phyloP scores from a whole-genome alignment of 2,888 invertebrate genomes.

The Agrochola circellaris region DNA sequence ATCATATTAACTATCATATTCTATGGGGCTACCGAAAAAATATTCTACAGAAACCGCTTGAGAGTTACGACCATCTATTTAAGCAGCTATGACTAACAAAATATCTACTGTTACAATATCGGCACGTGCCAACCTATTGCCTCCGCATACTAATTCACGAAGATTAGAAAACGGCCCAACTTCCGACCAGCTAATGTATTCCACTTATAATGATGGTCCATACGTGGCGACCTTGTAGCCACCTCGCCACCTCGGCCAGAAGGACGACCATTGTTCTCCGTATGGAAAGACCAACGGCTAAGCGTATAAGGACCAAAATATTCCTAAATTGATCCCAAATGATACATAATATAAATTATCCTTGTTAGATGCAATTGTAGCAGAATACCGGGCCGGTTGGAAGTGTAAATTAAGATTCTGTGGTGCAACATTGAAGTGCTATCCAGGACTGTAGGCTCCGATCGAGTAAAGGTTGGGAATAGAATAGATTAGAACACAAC shows the following conservation, averaged over 20 bases:
- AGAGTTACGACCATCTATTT: slow-evolving; percentile 28
- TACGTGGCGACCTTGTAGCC: slow-evolving; percentile 62
- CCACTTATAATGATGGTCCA: slow-evolving; percentile 59
- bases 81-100: slow-evolving; percentile 54
- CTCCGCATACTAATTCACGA: slow-evolving; percentile 61
- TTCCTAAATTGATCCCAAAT: slow-evolving; percentile 53
- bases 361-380: slow-evolving; percentile 55
- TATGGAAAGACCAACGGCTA: slow-evolving; percentile 66
- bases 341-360: slow-evolving; percentile 45
- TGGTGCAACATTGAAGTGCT: background rate
- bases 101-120: slow-evolving; percentile 59
- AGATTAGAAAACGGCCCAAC: slow-evolving; percentile 64
- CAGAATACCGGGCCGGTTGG: slow-evolving; percentile 2
- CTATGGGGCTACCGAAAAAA: slow-evolving; percentile 22
- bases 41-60: slow-evolving; percentile 22
- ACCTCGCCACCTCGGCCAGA: slow-evolving; percentile 70
- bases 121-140: slow-evolving; percentile 44
- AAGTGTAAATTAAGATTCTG: background rate
- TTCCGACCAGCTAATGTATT: slow-evolving; percentile 69
- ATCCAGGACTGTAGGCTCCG: background rate
- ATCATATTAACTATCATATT: slow-evolving; percentile 41
- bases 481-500: too few species aligned
- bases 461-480: background rate
- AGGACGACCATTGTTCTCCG: slow-evolving; percentile 79
- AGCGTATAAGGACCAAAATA: slow-evolving; percentile 57